Base-by-base conservation (phyloP, 2,888 invertebrate genomes). In the Meandrusa payeni region DNA sequence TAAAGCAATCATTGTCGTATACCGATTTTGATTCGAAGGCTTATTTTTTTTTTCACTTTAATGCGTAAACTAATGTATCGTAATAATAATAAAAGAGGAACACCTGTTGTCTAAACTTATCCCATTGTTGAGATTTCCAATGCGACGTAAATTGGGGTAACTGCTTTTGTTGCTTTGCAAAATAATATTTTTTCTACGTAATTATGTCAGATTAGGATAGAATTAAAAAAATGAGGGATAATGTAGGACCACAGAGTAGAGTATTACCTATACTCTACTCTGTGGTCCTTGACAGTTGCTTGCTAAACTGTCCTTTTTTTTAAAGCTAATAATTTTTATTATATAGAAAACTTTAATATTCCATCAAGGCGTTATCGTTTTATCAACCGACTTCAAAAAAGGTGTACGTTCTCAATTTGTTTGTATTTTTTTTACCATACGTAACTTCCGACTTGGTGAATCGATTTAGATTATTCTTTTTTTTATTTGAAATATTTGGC, bases 1-100 rank as follows among this genome's bases (percentile, higher is more conserved):
- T 71, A 75, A 70, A 72, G 78, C 78, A 85, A 81, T 85, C 76
- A 83, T 81, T 87, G 86, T 86, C 82, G 83, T 86, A 79, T 80
- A 83, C 82, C 72, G 82, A 86, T 86, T 86, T 86, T 86, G 85
- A 86, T 86, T 82, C 73, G 68, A 75, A 76, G 67, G 68, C 64
- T 65, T 58, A 59, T 54, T 59, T 64, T 71, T 75, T 77, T 81
- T 61, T 75, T 72, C 63, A 59, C 57, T 69, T 69, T 75, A 76
- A 76, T 77, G 74, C 77, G 72, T 76, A 71, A 80, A 78, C 79
- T 81, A 82, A 82, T 81, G 81, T 77, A 78, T 77, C 67, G 76
- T 83, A 74, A 77, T 82, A 78, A 80, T 83, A 83, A 82, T 77
- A 63, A 60, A 59, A 81, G 66, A 58, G 59, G 81, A 76, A 81